phyloP scores from a whole-genome alignment of 2,888 invertebrate genomes.

The Drosophila birchii region DNA sequence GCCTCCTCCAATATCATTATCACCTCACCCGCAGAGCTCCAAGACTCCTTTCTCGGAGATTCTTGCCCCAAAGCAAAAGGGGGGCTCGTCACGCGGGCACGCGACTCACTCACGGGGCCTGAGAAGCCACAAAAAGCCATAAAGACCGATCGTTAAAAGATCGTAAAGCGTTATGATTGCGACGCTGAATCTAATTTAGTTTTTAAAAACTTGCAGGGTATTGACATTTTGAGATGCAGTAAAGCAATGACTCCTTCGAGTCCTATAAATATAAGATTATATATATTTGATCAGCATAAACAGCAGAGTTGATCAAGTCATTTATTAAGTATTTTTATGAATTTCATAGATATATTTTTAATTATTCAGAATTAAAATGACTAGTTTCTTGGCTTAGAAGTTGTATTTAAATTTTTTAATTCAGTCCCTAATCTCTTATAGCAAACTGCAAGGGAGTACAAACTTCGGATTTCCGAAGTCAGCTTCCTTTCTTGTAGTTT shows the following conservation, averaged over 20 bases:
- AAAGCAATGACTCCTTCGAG: neutral
- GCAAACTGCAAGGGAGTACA: neutral
- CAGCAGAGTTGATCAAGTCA: neutral
- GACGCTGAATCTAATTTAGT: neutral
- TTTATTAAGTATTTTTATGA: too few species aligned
- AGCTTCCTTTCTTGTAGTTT: neutral
- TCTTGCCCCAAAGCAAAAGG: slow-evolving; percentile 1
- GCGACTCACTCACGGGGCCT: slow-evolving; percentile 46
- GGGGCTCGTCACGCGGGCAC: slow-evolving; percentile 33
- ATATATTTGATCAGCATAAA: neutral
- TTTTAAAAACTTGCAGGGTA: neutral
- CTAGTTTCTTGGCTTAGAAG: too few species aligned
- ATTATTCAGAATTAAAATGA: neutral
- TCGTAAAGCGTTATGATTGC: slow-evolving; percentile 43
- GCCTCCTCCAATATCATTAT: neutral
- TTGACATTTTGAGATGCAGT: neutral
- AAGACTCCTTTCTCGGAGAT: slow-evolving; percentile 19
- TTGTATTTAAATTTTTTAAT: neutral
- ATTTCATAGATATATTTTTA: too few species aligned
- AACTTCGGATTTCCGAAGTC: neutral
- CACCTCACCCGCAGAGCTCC: neutral
- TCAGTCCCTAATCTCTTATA: neutral
- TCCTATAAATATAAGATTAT: neutral
- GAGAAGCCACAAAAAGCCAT: slow-evolving; percentile 10
- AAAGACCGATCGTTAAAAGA: slow-evolving; percentile 44